Percentiles rank a stretch among this genome's conserved stretches.
Evolutionary conservation across 2,113 vertebrate genomes (phyloP).

Genomic region (Engraulis encrasicolus): DNA sequence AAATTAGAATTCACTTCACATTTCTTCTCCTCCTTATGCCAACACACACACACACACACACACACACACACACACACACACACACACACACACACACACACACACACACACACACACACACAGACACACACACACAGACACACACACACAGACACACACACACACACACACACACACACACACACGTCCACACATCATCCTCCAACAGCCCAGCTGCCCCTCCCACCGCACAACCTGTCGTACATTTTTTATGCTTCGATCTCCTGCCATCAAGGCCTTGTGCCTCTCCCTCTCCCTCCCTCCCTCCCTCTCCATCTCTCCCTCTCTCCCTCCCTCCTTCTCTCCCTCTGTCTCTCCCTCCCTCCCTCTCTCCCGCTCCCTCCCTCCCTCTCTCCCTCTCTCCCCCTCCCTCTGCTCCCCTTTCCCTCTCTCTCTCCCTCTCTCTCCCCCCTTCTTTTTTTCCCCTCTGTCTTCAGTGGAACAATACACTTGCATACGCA

Average conservation of each 20-base stretch:
- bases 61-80: background rate
- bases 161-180: background rate
- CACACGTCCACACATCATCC: background rate
- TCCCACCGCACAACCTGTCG: background rate
- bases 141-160: background rate
- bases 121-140: no score
- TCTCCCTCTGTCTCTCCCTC: no score
- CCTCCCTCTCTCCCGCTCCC: no score
- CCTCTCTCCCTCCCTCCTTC: no score
- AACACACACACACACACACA: background rate
- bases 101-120: background rate
- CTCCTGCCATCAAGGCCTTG: background rate
- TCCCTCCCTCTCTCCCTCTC: no score
- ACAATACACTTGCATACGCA: background rate
- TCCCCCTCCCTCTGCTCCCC: no score
- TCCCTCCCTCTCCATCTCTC: no score
- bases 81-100: background rate
- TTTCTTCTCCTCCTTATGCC: constrained; percentile 4
- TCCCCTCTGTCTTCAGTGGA: no score
- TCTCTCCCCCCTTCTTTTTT: no score
- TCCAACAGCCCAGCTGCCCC: constrained; percentile 12
- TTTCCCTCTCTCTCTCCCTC: no score
- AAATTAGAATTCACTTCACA: constrained; percentile 10
- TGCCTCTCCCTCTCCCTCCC: background rate
- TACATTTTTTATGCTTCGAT: background rate